Evolutionary conservation across 2,888 invertebrate genomes (phyloP).

Genomic region (Volucella bombylans): DNA sequence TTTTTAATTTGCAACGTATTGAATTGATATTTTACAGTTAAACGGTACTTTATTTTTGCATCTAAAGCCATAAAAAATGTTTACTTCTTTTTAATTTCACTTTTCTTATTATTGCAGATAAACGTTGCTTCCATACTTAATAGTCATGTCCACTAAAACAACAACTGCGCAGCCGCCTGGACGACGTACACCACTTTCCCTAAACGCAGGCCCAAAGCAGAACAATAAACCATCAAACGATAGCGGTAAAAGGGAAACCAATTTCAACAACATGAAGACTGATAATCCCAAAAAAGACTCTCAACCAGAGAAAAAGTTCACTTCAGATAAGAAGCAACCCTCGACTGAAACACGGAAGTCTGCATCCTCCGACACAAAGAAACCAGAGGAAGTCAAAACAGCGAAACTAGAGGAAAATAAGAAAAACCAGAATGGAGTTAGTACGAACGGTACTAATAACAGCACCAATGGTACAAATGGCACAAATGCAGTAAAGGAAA

Average conservation of each 20-base stretch:
- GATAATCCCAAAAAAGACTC: slow-evolving; percentile 72
- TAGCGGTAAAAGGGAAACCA: slow-evolving; percentile 69
- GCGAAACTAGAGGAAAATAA: slow-evolving; percentile 76
- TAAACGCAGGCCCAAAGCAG: slow-evolving; percentile 72
- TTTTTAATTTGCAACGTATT: no score
- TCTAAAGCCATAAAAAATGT: no score
- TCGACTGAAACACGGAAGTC: slow-evolving; percentile 40
- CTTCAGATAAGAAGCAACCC: slow-evolving; percentile 57
- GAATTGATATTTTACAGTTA: no score
- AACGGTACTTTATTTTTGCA: no score
- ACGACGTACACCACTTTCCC: slow-evolving; percentile 77
- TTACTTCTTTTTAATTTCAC: neutral
- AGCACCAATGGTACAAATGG: slow-evolving; percentile 45
- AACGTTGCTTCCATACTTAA: neutral
- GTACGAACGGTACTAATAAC: slow-evolving; percentile 66
- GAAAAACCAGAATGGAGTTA: slow-evolving; percentile 77
- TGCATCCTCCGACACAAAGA: slow-evolving; percentile 42
- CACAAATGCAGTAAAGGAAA: slow-evolving; percentile 35
- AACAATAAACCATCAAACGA: slow-evolving; percentile 62
- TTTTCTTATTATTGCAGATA: slow-evolving; percentile 30
- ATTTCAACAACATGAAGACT: slow-evolving; percentile 71
- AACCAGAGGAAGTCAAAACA: slow-evolving; percentile 24
- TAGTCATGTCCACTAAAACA: slow-evolving; percentile 79
- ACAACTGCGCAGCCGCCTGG: slow-evolving; percentile 76
- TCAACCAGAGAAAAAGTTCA: slow-evolving; percentile 60